phyloP scores from a whole-genome alignment of 2,888 invertebrate species.

The Drosophila rellima region DNA sequence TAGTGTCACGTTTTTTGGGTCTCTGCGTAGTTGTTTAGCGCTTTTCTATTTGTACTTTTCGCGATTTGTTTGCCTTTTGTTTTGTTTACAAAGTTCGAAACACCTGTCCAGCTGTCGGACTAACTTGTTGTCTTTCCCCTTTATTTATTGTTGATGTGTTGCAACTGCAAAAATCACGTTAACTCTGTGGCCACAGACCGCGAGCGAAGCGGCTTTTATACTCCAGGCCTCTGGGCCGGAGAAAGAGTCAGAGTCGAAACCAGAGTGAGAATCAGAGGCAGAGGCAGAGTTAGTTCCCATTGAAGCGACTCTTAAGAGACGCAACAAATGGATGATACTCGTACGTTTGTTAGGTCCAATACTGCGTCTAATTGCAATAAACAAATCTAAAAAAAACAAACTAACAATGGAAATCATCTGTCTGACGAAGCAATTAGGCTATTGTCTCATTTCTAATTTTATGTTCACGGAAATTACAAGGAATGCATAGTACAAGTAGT shows the following conservation, averaged over 20 bases:
- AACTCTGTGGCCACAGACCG: conserved; percentile 35
- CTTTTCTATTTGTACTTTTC: conserved; percentile 73
- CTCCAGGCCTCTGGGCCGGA: conserved; percentile 3
- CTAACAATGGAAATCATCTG: conserved; percentile 6
- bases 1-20: conserved; percentile 16
- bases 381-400: background rate
- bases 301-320: conserved; percentile 23
- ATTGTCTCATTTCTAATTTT: conserved; percentile 31
- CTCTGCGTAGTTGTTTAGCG: conserved; percentile 21
- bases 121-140: conserved; percentile 4
- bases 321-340: conserved; percentile 11
- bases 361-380: conserved; percentile 24
- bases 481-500: conserved; percentile 10
- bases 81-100: conserved; percentile 56
- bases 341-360: conserved; percentile 13
- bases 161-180: conserved; percentile 24
- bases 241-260: background rate
- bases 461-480: conserved; percentile 1
- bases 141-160: conserved; percentile 16
- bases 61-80: conserved; percentile 54
- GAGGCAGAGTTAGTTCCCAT: background rate
- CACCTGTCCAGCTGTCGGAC: conserved; percentile 18
- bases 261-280: conserved; percentile 7
- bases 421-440: conserved; percentile 6
- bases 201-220: conserved; percentile 45